Base-by-base conservation (phyloP, 2,797 vertebrate genomes). In the Artibeus lituratus region DNA sequence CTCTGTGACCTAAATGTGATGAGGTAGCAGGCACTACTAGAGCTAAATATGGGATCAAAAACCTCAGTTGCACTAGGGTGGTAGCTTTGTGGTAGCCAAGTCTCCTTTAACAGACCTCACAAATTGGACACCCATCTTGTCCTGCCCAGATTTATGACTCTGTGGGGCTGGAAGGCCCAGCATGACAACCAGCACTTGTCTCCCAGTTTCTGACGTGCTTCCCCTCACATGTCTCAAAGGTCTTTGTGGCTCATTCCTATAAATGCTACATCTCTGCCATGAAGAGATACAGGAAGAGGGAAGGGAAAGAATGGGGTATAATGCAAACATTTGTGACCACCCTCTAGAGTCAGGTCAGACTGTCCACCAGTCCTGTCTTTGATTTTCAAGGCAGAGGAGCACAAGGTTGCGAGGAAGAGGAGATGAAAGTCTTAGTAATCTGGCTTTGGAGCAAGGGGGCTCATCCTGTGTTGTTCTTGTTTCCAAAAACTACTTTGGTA, bases 21-120 rank as follows among this genome's bases (percentile, higher is more conserved):
- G 98, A 96, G 96, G 95, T 92, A 87, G 94, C 57, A 78, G 83
- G 81, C 82, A 49, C 76, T 72, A 7, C 42, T 85, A 74, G 95
- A 82, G 93, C 97, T 98, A 98, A 98, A 97, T 98, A 96, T 74
- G 91, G 97, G 78, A 91, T 91, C 10, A 39, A 91, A 97, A 90
- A 94, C 98, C 95, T 94, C 94, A 90, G 22, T 72, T 91, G 42
- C 88, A 53, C 94, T 57, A 88, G 93, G 92, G 95, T 96, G 93
- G 97, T 35, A 96, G 86, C 87, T 0, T 0, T 95, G 85, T 92
- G 98, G 89, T 96, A 95, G 94, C 84, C 44, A 87, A 72, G 94
- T 70, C 93, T 81, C 76, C 95, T 97, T 83, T 24, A 76, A 67
- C 74, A 93, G 92, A 93, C 94, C 97, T 97, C 97, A 97, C 94